These are phyloP conservation scores for Fistularia tabacaria DNA, from an alignment of 2,797 vertebrate species.

Conservation along the genomic window DNA sequence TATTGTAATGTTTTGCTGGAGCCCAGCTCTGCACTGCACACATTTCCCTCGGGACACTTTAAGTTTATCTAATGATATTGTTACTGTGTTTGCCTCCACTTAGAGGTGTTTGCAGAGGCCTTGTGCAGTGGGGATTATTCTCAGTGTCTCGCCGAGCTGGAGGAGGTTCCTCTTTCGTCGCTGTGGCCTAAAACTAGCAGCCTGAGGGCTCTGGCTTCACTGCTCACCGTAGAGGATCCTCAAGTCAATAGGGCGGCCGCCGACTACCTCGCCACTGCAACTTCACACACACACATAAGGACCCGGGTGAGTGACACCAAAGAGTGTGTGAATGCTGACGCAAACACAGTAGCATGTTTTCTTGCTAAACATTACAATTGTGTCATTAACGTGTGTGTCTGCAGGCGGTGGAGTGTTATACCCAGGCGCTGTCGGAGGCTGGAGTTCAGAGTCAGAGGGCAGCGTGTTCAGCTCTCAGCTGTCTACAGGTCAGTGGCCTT, in stretches of 20 bases:
- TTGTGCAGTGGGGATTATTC: conserved; percentile 75
- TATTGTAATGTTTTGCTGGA: too few species aligned
- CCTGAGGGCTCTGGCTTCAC: conserved; percentile 81
- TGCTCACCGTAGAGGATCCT: conserved; percentile 79
- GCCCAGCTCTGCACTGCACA: too few species aligned
- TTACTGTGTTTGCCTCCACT: conserved; percentile 10
- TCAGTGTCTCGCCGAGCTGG: conserved; percentile 73
- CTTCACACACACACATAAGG: conserved; percentile 81
- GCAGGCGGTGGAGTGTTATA: conserved; percentile 91
- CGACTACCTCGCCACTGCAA: conserved; percentile 79
- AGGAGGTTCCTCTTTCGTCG: conserved; percentile 69
- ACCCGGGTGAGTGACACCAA: conserved; percentile 78
- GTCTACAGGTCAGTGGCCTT: conserved; percentile 82
- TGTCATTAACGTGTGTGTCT: conserved; percentile 15
- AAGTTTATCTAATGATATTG: not conserved
- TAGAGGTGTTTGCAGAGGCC: conserved; percentile 80
- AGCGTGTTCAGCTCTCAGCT: conserved; percentile 87
- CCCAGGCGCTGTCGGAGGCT: conserved; percentile 85
- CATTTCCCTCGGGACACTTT: not conserved
- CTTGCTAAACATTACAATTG: too few species aligned
- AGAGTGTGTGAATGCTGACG: too few species aligned
- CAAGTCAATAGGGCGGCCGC: conserved; percentile 78
- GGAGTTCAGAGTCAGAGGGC: conserved; percentile 84
- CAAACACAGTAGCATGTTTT: too few species aligned
- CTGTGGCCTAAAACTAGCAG: conserved; percentile 81